Conservation (phyloP, 2,888 invertebrate genomes). For the Volucella inflata region DNA sequence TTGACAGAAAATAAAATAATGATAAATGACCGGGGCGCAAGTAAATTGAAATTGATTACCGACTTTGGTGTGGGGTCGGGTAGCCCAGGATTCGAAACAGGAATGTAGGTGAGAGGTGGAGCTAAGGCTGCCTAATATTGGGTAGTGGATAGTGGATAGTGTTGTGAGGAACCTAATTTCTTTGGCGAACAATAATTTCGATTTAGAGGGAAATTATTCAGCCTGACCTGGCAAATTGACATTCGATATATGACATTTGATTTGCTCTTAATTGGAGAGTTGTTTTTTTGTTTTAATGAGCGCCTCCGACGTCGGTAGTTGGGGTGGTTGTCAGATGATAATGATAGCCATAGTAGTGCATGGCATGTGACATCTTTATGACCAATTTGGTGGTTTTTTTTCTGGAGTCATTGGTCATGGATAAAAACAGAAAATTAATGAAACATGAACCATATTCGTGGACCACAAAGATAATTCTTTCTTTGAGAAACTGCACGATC, state of each 20-base stretch:
- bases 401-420: too few species aligned
- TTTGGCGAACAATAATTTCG: not conserved
- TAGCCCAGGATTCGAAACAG: not conserved
- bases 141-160: slow-evolving; percentile 14
- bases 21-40: slow-evolving; percentile 63
- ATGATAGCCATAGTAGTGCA: too few species aligned
- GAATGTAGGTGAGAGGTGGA: not conserved
- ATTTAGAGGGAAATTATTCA: slow-evolving; percentile 14
- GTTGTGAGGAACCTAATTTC: slow-evolving; percentile 28
- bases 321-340: too few species aligned
- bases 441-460: too few species aligned
- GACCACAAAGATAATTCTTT: too few species aligned
- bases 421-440: too few species aligned
- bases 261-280: slow-evolving; percentile 37
- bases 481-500: too few species aligned
- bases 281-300: too few species aligned
- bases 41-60: slow-evolving; percentile 74
- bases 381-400: too few species aligned
- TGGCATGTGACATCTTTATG: too few species aligned
- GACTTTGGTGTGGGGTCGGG: too few species aligned
- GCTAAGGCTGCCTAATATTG: slow-evolving; percentile 19
- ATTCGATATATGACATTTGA: slow-evolving; percentile 50
- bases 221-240: slow-evolving; percentile 8
- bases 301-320: too few species aligned
- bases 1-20: slow-evolving; percentile 74